These are phyloP conservation scores for Acipenser transmontanus DNA, from an alignment of 2,797 vertebrate genomes.

Conservation along the genomic window DNA sequence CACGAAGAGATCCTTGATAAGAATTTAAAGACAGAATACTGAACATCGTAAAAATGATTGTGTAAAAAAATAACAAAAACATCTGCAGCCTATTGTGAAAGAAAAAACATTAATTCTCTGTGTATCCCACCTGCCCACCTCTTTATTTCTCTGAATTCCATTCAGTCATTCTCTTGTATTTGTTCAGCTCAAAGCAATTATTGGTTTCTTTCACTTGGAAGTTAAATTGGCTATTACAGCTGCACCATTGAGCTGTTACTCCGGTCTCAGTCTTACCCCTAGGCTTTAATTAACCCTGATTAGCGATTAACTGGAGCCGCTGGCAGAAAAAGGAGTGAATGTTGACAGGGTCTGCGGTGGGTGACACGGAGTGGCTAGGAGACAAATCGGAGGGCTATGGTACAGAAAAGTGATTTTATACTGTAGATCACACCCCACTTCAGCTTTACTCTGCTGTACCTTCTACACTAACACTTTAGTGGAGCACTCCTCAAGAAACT, in stretches of 20 bases:
- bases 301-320: conserved; percentile 37
- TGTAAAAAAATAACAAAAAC: too few species aligned
- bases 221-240: conserved; percentile 22
- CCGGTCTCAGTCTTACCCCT: conserved; percentile 30
- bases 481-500: too few species aligned
- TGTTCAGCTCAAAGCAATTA: conserved; percentile 21
- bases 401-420: conserved; percentile 5
- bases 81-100: too few species aligned
- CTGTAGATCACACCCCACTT: too few species aligned
- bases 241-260: conserved; percentile 26
- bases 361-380: conserved; percentile 6
- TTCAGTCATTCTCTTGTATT: conserved; percentile 17
- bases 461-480: too few species aligned
- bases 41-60: too few species aligned
- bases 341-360: conserved; percentile 14
- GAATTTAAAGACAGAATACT: too few species aligned
- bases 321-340: conserved; percentile 22
- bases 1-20: too few species aligned
- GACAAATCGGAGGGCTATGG: conserved; percentile 10
- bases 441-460: too few species aligned
- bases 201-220: conserved; percentile 19
- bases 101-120: conserved; percentile 11
- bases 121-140: conserved; percentile 6
- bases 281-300: conserved; percentile 50
- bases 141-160: conserved; percentile 15